Evolutionary conservation across 2,888 invertebrate species (phyloP), one percentile per base, ranked within the genome.

Genomic region (Tyria jacobaeae): DNA sequence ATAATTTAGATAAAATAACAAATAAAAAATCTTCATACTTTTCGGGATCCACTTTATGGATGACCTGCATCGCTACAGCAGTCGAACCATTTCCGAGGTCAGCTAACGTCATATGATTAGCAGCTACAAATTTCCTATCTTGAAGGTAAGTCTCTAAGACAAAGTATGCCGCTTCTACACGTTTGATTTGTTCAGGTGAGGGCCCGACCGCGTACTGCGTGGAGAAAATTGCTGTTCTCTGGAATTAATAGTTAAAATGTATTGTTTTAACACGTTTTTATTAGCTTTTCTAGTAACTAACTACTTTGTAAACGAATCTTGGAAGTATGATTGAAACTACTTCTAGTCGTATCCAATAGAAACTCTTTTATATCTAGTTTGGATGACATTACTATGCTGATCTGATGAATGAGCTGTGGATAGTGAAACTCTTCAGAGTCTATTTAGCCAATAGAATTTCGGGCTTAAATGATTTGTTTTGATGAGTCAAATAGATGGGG

Each of bases 41-140:
- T 21, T 76, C 53, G 17, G 70, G 60, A 37, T 86, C 81, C 35
- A 82, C n/a, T 55, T 72, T 73, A 35, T 72, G 81, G 35, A 85
- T 69, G 39, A 60, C 67, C 60, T 79, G 78, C 47, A 78, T 59
- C 0, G 81, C 78, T 4, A 78, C 71, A 14, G 84, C 81, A 0
- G 81, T 84, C 5, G 84, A 65, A 0, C 86, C 87, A 3, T 74
- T 72, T 2, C 81, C 71, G 12, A 85, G 60, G 71, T 87, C 87
- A 3, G 86, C 87, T 7, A 87, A 61, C 4, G 87, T 87, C 10
- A 85, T 75, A 12, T 67, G 79, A 35, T 84, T 79, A 1, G 79
- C 57, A 3, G 84, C 86, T 0, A 87, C 58, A 62, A 78, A 87
- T 0, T 67, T 66, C 3, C 73, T 60, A 0, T 60, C 25, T 0